Evolutionary conservation across 1,140 invertebrate species (phyloP).

Genomic region (Mya arenaria): DNA sequence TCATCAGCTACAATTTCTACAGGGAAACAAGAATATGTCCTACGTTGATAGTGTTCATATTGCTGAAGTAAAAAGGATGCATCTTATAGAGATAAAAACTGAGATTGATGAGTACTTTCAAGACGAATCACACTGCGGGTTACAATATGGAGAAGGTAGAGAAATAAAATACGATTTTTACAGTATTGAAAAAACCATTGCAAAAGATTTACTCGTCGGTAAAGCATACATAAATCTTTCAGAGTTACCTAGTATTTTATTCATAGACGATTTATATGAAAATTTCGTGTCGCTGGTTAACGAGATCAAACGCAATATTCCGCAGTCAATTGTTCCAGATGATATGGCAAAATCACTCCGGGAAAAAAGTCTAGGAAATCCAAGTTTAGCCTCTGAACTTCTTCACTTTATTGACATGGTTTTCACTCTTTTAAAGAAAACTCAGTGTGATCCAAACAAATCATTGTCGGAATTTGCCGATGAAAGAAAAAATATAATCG

Average conservation of each 20-base stretch:
- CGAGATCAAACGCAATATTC: neutral
- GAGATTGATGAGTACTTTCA: neutral
- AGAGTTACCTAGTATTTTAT: constrained; percentile 37
- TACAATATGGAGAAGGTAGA: constrained; percentile 28
- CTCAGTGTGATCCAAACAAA: neutral
- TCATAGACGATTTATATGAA: constrained; percentile 34
- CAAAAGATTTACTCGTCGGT: neutral
- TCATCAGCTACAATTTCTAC: constrained; percentile 18
- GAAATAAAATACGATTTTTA: constrained; percentile 31
- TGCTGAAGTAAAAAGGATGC: constrained; percentile 20
- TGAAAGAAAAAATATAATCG: constrained; percentile 6
- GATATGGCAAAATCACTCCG: neutral
- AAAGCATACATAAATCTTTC: neutral
- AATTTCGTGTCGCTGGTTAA: constrained; percentile 19
- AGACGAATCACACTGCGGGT: constrained; percentile 11
- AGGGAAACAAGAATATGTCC: neutral
- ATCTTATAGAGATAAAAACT: neutral
- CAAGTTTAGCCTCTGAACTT: constrained; percentile 5
- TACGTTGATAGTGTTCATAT: neutral
- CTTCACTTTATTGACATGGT: constrained; percentile 23
- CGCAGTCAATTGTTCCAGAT: neutral
- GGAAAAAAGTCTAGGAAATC: neutral
- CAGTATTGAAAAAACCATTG: constrained; percentile 38
- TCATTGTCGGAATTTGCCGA: constrained; percentile 25
- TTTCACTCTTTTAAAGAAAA: constrained; percentile 30